These are phyloP conservation scores for Oceanites oceanicus DNA, from an alignment of 2,113 vertebrate genomes.

Conservation along the genomic window DNA sequence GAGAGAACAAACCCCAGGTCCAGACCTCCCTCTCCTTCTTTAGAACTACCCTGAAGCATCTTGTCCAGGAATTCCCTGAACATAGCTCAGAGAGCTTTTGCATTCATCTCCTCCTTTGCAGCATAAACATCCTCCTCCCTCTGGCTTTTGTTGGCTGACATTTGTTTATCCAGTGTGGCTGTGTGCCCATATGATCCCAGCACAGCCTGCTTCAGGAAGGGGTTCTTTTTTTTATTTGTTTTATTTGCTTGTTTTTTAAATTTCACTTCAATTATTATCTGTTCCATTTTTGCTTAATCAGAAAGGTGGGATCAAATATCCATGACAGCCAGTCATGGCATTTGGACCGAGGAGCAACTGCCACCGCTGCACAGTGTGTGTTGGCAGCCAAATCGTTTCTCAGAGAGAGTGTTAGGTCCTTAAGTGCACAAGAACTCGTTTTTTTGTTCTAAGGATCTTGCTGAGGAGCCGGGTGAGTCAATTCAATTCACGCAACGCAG, in stretches of 20 bases:
- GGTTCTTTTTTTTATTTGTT: background rate
- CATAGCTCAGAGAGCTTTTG: background rate
- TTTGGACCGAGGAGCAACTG: background rate
- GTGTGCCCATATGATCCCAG: background rate
- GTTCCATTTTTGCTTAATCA: background rate
- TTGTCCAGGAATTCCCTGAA: background rate
- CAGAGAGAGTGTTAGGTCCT: background rate
- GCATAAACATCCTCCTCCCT: background rate
- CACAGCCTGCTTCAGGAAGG: background rate
- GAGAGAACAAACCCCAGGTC: background rate
- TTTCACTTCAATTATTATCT: background rate
- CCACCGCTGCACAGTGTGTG: accelerated
- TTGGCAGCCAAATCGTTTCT: background rate
- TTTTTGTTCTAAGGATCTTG: background rate
- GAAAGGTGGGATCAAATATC: background rate
- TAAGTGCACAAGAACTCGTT: background rate
- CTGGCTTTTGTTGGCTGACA: background rate
- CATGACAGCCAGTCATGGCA: accelerated
- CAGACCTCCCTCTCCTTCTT: background rate
- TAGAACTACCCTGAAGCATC: background rate
- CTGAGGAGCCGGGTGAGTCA: accelerated
- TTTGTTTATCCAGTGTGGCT: background rate
- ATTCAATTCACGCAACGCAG: accelerated
- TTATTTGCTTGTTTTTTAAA: background rate
- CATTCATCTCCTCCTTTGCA: background rate